These are phyloP conservation scores for Cyclophora albipunctata DNA, from an alignment of 2,888 invertebrate genomes.

Conservation along the genomic window DNA sequence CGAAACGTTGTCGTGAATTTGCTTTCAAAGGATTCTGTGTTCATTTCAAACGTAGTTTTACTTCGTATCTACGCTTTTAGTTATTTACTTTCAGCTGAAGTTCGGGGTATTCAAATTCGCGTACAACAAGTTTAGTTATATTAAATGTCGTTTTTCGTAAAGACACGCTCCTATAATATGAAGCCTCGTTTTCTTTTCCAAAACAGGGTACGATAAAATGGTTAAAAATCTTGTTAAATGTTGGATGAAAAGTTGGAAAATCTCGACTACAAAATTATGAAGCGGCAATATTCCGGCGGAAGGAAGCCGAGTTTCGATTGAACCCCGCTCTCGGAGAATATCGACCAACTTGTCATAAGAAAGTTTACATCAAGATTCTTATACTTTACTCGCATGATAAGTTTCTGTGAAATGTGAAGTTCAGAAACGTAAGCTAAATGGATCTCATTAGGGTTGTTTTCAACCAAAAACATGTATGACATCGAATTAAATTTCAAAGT, in stretches of 20 bases:
- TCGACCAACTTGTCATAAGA: conserved; percentile 40
- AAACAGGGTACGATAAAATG: too few species aligned
- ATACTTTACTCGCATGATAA: conserved; percentile 10
- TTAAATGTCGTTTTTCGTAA: too few species aligned
- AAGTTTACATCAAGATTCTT: conserved; percentile 34
- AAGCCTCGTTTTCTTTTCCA: too few species aligned
- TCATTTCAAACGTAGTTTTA: too few species aligned
- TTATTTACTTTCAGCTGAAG: too few species aligned
- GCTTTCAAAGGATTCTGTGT: not conserved
- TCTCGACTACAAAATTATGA: conserved; percentile 2
- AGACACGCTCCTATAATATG: too few species aligned
- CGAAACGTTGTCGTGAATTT: too few species aligned
- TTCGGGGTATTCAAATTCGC: too few species aligned
- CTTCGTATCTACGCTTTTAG: too few species aligned
- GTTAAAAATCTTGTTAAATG: not conserved
- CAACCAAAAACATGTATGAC: not conserved
- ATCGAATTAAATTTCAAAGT: not conserved
- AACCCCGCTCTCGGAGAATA: conserved; percentile 25
- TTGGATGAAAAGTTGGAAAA: too few species aligned
- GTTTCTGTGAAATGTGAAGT: conserved; percentile 19
- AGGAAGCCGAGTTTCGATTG: conserved; percentile 26
- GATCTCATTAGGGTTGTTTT: conserved; percentile 1
- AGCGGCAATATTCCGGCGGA: conserved; percentile 1
- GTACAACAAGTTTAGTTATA: too few species aligned
- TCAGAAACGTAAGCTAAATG: not conserved